These are phyloP conservation scores for Oncorhynchus masou DNA, from an alignment of 2,113 vertebrate species.

Conservation along the genomic window DNA sequence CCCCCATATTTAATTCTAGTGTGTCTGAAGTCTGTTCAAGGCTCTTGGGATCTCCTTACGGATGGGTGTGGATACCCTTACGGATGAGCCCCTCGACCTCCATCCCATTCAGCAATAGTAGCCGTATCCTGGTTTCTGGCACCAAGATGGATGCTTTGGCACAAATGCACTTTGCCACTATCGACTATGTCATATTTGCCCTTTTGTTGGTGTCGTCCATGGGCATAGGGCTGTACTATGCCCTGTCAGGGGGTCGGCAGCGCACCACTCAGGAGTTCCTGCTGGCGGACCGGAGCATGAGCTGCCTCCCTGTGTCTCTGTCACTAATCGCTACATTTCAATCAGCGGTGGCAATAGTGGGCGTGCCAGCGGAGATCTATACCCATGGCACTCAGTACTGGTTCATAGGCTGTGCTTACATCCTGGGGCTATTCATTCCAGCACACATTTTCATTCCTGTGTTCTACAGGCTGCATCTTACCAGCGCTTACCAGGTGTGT, in stretches of 20 bases:
- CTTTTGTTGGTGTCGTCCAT: conserved; percentile 81
- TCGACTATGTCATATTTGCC: conserved; percentile 86
- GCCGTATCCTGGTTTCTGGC: background rate
- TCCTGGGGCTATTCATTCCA: conserved; percentile 89
- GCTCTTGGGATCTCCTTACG: conserved; percentile 24
- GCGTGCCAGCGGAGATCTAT: conserved; percentile 86
- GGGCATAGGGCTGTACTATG: conserved; percentile 89
- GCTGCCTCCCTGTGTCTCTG: conserved; percentile 84
- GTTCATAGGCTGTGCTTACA: conserved; percentile 91
- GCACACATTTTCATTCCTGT: conserved; percentile 90
- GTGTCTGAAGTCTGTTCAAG: conserved; percentile 19
- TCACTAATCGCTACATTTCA: conserved; percentile 94
- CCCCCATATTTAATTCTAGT: background rate
- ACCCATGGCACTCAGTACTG: conserved; percentile 89
- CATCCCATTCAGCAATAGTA: background rate
- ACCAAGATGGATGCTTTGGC: conserved; percentile 50
- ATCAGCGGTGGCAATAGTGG: conserved; percentile 91
- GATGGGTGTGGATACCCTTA: conserved; percentile 29
- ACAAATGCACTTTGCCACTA: conserved; percentile 72
- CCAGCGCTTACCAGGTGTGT: conserved; percentile 87
- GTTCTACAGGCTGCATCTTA: conserved; percentile 87
- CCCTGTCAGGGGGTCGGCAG: conserved; percentile 81
- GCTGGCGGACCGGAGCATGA: conserved; percentile 88
- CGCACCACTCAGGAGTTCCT: conserved; percentile 87
- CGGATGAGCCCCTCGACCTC: conserved; percentile 9